phyloP scores from a whole-genome alignment of 2,888 invertebrate genomes.

The Synergus umbraculus region DNA sequence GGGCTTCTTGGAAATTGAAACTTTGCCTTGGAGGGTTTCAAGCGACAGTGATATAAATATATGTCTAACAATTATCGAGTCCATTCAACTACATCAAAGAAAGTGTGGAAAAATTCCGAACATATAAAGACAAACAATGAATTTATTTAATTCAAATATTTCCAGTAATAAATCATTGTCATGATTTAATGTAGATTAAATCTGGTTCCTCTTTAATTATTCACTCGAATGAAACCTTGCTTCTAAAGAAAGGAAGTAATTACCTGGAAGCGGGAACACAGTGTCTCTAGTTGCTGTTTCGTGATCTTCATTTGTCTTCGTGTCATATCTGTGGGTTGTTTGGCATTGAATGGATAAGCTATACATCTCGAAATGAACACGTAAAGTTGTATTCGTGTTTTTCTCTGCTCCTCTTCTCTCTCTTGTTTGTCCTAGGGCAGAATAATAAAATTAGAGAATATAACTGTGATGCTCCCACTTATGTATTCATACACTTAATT shows the following conservation, averaged over 20 bases:
- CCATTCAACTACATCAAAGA: conserved; percentile 15
- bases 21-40: conserved; percentile 61
- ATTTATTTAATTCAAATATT: neutral
- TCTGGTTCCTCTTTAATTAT: conserved; percentile 40
- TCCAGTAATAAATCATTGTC: no score
- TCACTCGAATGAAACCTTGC: neutral
- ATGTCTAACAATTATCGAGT: conserved; percentile 1
- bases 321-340: conserved; percentile 99
- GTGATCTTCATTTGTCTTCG: conserved; percentile 96
- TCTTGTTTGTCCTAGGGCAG: conserved; percentile 90
- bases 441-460: conserved; percentile 27
- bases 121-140: conserved; percentile 2
- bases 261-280: conserved; percentile 96
- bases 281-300: conserved; percentile 96
- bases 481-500: conserved; percentile 2
- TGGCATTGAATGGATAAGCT: conserved; percentile 99
- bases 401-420: conserved; percentile 96
- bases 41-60: conserved; percentile 52
- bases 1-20: conserved; percentile 63
- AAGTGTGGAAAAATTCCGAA: neutral
- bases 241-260: conserved; percentile 49
- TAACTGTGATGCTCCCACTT: neutral
- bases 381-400: conserved; percentile 95
- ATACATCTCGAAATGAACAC: conserved; percentile 98
- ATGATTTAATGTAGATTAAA: neutral